Evolutionary conservation across 2,113 vertebrate species (phyloP).

Genomic region (Smithornis capensis): DNA sequence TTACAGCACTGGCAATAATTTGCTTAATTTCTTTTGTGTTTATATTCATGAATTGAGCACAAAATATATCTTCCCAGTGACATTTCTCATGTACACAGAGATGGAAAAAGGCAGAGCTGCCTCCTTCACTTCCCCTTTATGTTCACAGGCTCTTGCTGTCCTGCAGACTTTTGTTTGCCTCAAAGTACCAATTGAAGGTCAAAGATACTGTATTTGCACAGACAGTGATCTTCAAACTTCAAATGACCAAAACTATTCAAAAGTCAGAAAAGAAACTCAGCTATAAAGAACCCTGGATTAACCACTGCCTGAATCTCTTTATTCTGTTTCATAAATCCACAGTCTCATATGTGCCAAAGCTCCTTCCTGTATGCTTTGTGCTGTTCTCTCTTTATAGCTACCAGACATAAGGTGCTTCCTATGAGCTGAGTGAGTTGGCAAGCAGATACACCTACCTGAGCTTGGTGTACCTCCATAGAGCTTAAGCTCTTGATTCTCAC

Average conservation of each 20-base stretch:
- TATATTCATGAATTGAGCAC: background rate
- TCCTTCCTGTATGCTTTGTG: background rate
- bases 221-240: background rate
- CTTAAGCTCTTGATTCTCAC: background rate
- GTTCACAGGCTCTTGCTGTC: background rate
- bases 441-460: background rate
- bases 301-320: background rate
- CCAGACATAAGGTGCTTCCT: background rate
- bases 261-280: background rate
- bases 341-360: background rate
- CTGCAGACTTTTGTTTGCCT: background rate
- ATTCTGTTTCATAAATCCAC: background rate
- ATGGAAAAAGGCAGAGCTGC: background rate
- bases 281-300: background rate
- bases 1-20: background rate
- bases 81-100: background rate
- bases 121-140: background rate
- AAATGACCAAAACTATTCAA: background rate
- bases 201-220: background rate
- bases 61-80: background rate
- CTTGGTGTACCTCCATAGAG: rapidly evolving
- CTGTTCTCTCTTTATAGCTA: background rate
- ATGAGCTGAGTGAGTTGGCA: background rate
- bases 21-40: background rate
- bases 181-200: background rate